These are phyloP conservation scores for Timandra comae DNA, from an alignment of 2,888 invertebrate genomes.

Conservation along the genomic window DNA sequence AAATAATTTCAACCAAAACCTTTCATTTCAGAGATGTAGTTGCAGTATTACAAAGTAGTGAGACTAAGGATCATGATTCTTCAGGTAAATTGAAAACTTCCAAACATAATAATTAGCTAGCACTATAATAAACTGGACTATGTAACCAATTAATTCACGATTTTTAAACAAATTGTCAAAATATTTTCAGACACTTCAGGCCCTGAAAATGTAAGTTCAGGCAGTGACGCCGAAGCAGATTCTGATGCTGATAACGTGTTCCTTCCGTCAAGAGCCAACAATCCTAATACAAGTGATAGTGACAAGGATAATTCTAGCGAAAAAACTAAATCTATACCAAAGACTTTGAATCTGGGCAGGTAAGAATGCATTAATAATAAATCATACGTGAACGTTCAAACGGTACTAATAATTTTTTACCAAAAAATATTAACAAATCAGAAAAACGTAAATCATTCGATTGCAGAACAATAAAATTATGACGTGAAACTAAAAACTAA, in stretches of 20 bases:
- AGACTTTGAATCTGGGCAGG: slow-evolving; percentile 69
- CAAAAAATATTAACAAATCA: no score
- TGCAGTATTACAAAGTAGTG: slow-evolving; percentile 81
- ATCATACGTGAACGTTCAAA: no score
- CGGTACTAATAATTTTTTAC: no score
- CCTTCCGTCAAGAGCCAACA: slow-evolving; percentile 57
- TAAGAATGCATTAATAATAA: no score
- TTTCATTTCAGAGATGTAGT: slow-evolving; percentile 78
- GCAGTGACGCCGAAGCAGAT: slow-evolving; percentile 67
- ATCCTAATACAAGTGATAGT: slow-evolving; percentile 38
- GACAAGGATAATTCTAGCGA: slow-evolving; percentile 34
- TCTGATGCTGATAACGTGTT: slow-evolving; percentile 72
- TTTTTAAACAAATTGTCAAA: neutral
- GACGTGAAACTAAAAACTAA: no score
- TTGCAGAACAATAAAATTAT: no score
- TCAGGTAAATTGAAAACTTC: slow-evolving; percentile 43
- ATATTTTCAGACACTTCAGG: slow-evolving; percentile 71
- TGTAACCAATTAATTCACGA: neutral
- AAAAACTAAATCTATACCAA: slow-evolving; percentile 57
- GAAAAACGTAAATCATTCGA: no score
- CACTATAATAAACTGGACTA: neutral
- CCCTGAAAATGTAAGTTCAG: slow-evolving; percentile 79
- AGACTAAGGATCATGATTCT: slow-evolving; percentile 75
- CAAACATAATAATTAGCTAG: neutral
- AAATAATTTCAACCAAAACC: no score